These are phyloP conservation scores for Andrena marginata DNA, from an alignment of 2,888 invertebrate genomes.

Conservation along the genomic window DNA sequence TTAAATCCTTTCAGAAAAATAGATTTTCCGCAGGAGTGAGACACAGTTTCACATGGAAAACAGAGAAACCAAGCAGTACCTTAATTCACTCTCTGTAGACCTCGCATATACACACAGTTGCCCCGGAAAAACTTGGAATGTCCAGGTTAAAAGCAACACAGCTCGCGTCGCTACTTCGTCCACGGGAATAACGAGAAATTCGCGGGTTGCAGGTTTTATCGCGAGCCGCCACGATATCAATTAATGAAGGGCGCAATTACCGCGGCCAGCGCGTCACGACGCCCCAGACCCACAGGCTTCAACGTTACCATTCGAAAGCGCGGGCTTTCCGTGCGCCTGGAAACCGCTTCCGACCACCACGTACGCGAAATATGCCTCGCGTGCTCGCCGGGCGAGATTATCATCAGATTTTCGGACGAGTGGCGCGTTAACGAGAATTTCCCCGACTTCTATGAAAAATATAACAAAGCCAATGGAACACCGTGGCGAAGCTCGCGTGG, in stretches of 20 bases:
- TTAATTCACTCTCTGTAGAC: no score
- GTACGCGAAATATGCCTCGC: not conserved
- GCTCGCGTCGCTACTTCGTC: not conserved
- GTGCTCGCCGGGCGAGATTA: not conserved
- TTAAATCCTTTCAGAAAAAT: no score
- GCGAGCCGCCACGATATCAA: conserved; percentile 24
- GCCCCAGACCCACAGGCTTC: not conserved
- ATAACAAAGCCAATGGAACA: not conserved
- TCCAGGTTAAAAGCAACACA: no score
- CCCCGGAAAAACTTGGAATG: no score
- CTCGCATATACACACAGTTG: no score
- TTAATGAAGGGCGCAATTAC: conserved; percentile 21
- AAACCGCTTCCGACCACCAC: not conserved
- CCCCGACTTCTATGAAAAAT: conserved; percentile 4
- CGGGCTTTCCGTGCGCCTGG: not conserved
- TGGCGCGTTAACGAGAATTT: conserved; percentile 22
- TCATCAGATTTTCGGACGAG: conserved; percentile 7
- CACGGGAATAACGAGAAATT: conserved; percentile 2
- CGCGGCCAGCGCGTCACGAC: not conserved
- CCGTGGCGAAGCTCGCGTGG: not conserved
- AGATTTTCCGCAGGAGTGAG: no score
- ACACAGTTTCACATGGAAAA: no score
- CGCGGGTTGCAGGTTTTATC: conserved; percentile 14
- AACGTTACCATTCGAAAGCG: not conserved
- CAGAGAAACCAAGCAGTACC: no score